Evolutionary conservation across 53 echinoderm and acorn worm species (phyloP), one percentile per base, ranked within the genome.

Genomic region (Stichopus horrens): DNA sequence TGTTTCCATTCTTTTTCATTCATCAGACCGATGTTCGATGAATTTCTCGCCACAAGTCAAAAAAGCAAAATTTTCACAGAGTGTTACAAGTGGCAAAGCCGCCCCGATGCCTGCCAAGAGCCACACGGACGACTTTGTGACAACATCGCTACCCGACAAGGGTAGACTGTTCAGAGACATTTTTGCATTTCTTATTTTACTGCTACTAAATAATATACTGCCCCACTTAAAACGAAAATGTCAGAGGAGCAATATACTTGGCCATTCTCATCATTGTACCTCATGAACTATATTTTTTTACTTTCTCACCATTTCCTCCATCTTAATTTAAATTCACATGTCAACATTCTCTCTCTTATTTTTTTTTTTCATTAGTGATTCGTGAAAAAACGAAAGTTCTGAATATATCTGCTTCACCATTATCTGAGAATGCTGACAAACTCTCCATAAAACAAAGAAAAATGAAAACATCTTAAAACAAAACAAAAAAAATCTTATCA

Each of bases 401-500:
- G 21, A 19, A 13, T 71, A 71, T 71, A 71, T 71, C 19, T 71
- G 59, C 71, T 71, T 52, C 77, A 76, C 51, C 77, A 76, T 76
- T 53, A 76, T 76, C 51, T 76, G 77, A 76, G 54, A 76, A 76
- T 5, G 71, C 71, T 71, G 71, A 71, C 71, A 71, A 71, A 71
- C 16, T 54, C 51, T 76, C 52, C 52, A 76, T 76, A 54, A 76
- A 76, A 76, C 77, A 75, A 57, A 85, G 57, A 67, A 57, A 85
- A 85, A 85, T 52, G 63, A 85, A 58, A 68, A 66, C 16, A 4
- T 37, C 23, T 85, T 85, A 37, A 37, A 37, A 37, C 7, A 22
- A 37, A 16, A 85, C 63, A 71, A 71, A 13, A 13, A 18, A 71
- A 85, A 51, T 57, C 37, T 52, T 85, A 66, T 85, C 68, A 85